These are phyloP conservation scores for Hydropsyche betteni DNA, from an alignment of 2,888 invertebrate genomes.

Conservation along the genomic window DNA sequence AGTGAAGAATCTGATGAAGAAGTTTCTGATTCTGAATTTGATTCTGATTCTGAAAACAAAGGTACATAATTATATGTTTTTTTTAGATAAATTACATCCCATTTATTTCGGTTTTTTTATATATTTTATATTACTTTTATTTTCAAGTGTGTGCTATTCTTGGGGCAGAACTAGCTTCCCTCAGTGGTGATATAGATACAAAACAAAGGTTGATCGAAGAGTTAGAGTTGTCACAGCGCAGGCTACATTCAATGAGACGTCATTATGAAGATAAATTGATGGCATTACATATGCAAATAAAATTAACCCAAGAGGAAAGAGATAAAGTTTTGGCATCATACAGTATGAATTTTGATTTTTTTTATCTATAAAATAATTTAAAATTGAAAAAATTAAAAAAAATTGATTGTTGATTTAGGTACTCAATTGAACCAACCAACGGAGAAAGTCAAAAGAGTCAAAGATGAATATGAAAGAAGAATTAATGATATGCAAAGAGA, in stretches of 20 bases:
- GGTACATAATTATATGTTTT: no score
- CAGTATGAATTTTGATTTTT: constrained; percentile 55
- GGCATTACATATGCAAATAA: constrained; percentile 84
- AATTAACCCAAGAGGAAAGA: constrained; percentile 88
- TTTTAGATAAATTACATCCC: neutral
- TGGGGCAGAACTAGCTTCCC: constrained; percentile 84
- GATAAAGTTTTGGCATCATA: constrained; percentile 83
- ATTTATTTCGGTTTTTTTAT: neutral
- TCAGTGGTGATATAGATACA: constrained; percentile 93
- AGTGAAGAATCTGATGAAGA: constrained; percentile 67
- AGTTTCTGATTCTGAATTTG: constrained; percentile 69
- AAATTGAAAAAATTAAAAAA: constrained; percentile 3
- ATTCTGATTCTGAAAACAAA: constrained; percentile 71
- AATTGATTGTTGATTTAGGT: constrained; percentile 34
- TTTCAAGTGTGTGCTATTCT: constrained; percentile 67
- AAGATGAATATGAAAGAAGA: constrained; percentile 90
- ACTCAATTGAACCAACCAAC: constrained; percentile 67
- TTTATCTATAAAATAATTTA: constrained; percentile 30
- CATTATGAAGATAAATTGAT: constrained; percentile 94
- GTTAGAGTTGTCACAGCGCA: constrained; percentile 86
- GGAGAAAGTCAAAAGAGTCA: constrained; percentile 81
- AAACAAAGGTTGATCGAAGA: constrained; percentile 95
- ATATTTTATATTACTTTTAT: constrained; percentile 12
- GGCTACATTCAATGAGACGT: constrained; percentile 83
- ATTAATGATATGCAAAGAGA: constrained; percentile 86